Evolutionary conservation across 2,113 vertebrate species (phyloP).

Genomic region (Rhea pennata): DNA sequence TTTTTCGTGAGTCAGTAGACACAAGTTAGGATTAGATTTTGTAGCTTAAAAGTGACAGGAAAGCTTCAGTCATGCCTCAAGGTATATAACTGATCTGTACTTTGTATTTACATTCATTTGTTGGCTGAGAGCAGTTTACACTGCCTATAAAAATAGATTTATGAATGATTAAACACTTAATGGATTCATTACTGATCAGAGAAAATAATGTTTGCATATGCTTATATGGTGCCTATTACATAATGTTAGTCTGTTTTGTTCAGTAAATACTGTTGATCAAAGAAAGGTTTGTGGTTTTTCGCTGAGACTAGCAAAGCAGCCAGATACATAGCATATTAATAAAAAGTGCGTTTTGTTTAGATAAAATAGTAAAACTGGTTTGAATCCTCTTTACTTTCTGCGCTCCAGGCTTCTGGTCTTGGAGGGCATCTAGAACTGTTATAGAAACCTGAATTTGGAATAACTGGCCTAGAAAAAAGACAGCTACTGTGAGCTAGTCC

Average conservation of each 20-base stretch:
- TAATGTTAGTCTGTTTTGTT: constrained; percentile 29
- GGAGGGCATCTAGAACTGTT: neutral
- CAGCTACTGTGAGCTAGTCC: neutral
- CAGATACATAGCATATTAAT: neutral
- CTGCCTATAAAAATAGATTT: neutral
- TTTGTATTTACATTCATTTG: constrained; percentile 2
- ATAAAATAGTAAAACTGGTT: neutral
- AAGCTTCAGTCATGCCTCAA: neutral
- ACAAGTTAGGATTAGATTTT: neutral
- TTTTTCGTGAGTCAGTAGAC: neutral
- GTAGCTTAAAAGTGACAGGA: neutral
- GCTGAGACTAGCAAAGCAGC: neutral
- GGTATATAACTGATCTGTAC: neutral
- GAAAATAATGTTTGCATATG: constrained; percentile 1
- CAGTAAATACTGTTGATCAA: constrained; percentile 15
- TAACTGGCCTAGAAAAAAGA: neutral
- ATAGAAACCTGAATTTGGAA: neutral
- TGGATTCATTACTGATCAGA: neutral
- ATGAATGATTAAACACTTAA: constrained; percentile 47
- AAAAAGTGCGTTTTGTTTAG: neutral
- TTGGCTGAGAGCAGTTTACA: neutral
- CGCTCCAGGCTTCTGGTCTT: neutral
- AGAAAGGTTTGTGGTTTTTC: constrained; percentile 23
- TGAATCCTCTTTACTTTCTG: neutral
- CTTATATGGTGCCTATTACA: constrained; percentile 31